A percentile compares a stretch with the other conserved stretches of the same genome.
Evolutionary conservation across 2,113 vertebrate genomes (phyloP).

Genomic region (Oenanthe oenanthe): DNA sequence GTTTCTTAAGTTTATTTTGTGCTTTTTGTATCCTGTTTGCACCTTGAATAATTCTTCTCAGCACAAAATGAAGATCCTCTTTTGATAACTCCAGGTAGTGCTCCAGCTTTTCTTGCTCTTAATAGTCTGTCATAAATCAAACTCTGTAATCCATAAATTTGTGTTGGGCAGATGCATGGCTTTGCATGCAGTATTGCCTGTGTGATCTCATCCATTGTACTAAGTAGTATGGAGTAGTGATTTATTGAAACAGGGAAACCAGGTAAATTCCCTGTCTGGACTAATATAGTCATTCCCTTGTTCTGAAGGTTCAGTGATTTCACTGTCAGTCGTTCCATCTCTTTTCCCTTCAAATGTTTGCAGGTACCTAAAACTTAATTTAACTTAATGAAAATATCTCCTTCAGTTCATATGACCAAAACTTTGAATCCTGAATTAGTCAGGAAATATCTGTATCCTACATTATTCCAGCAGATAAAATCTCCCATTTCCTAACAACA

Average conservation of each 20-base stretch:
- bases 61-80: background rate
- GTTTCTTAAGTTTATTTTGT: background rate
- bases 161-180: background rate
- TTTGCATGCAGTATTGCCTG: background rate
- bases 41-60: background rate
- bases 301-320: conserved; percentile 23
- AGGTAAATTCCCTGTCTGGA: conserved; percentile 38
- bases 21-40: background rate
- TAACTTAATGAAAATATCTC: background rate
- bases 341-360: background rate
- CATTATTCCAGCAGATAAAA: background rate
- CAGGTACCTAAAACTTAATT: background rate
- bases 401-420: background rate
- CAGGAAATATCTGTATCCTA: background rate
- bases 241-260: conserved; percentile 38
- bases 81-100: background rate
- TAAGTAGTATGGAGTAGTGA: background rate
- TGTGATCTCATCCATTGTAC: conserved; percentile 7
- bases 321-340: background rate
- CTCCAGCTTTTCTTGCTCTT: background rate
- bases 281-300: conserved; percentile 28
- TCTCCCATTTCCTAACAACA: background rate
- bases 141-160: background rate
- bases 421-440: background rate
- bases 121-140: conserved; percentile 30